Evolutionary conservation across 2,797 vertebrate species (phyloP).

Genomic region (Pampus argenteus): DNA sequence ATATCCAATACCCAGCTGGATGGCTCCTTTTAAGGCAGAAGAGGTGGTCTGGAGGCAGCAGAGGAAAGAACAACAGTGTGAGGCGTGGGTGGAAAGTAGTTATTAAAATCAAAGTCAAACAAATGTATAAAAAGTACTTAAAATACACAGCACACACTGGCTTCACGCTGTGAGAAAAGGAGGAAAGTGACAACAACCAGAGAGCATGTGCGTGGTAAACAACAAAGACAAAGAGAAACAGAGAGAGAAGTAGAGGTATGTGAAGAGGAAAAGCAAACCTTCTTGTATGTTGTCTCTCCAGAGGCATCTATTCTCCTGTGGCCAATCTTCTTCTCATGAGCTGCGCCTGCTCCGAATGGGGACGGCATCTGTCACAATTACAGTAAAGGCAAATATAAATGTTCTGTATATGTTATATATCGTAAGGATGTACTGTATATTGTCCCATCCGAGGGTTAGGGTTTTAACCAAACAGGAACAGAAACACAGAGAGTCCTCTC

Average conservation of each 20-base stretch:
- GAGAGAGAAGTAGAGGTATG: neutral
- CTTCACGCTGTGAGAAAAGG: neutral
- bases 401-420: neutral
- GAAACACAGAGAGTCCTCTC: conserved; percentile 31
- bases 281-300: conserved; percentile 98
- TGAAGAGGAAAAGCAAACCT: conserved; percentile 79
- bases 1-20: conserved; percentile 98
- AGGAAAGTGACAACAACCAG: neutral
- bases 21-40: conserved; percentile 95
- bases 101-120: conserved; percentile 13
- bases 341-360: conserved; percentile 81
- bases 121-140: conserved; percentile 6
- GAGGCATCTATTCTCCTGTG: conserved; percentile 95
- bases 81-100: conserved; percentile 26
- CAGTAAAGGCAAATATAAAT: neutral
- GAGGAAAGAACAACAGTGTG: conserved; percentile 28
- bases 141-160: neutral
- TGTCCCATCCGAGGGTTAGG: neutral
- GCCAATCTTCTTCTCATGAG: conserved; percentile 93
- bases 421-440: neutral
- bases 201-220: conserved; percentile 41
- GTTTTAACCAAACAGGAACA: neutral
- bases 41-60: conserved; percentile 90
- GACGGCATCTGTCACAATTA: conserved; percentile 83
- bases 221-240: conserved; percentile 5